These are phyloP conservation scores for Bucco capensis DNA, from an alignment of 2,113 vertebrate genomes.

Conservation along the genomic window DNA sequence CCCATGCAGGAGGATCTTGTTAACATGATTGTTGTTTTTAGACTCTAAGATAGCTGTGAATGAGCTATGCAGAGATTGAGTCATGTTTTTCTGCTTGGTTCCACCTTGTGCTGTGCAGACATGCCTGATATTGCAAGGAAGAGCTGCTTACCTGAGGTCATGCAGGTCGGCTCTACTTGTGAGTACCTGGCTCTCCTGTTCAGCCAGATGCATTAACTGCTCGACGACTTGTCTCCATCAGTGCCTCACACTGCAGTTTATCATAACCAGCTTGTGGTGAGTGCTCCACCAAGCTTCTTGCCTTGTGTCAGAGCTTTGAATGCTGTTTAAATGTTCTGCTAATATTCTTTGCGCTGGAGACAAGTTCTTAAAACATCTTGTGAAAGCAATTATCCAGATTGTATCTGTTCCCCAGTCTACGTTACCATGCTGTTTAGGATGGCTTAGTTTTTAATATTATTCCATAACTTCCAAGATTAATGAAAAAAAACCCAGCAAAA, in stretches of 20 bases:
- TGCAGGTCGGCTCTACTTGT: accelerated
- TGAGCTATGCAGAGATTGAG: neutral
- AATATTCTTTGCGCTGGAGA: neutral
- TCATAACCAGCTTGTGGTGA: neutral
- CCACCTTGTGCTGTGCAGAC: neutral
- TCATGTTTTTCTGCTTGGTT: neutral
- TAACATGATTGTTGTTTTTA: neutral
- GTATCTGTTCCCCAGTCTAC: neutral
- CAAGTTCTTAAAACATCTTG: neutral
- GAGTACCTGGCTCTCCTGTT: neutral
- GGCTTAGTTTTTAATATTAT: constrained; percentile 16
- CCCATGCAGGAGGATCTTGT: neutral
- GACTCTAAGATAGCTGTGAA: constrained; percentile 3
- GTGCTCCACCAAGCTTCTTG: neutral
- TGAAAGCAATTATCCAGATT: neutral
- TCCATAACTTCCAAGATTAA: constrained; percentile 27
- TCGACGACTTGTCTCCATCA: neutral
- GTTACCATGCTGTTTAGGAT: neutral
- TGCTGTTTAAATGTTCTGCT: neutral
- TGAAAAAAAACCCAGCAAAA: neutral
- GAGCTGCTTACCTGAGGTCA: neutral
- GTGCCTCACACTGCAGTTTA: neutral
- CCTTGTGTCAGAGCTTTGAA: neutral
- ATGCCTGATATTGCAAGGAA: neutral
- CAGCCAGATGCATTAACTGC: neutral